Percentiles rank a stretch among this genome's conserved stretches.
Conservation (phyloP, 1,140 invertebrate species). For the Lepidurus arcticus region DNA sequence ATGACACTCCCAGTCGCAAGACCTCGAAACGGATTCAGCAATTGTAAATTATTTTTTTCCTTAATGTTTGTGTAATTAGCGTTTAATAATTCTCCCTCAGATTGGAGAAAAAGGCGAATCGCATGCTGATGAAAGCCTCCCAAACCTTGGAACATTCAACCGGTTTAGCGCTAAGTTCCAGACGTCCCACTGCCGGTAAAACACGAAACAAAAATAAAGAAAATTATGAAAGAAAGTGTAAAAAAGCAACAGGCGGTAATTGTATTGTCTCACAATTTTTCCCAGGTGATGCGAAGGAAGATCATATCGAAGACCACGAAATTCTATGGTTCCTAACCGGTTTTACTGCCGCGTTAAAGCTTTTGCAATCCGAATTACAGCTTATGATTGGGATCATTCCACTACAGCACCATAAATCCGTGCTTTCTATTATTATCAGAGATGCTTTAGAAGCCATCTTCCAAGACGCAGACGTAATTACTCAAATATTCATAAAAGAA, state of each 20-base stretch:
- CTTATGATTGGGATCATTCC: slow-evolving; percentile 80
- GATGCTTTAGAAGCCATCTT: slow-evolving; percentile 79
- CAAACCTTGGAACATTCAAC: slow-evolving; percentile 70
- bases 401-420: slow-evolving; percentile 65
- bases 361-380: slow-evolving; percentile 80
- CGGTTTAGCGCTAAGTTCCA: slow-evolving; percentile 56
- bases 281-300: slow-evolving; percentile 51
- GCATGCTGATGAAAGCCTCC: slow-evolving; percentile 75
- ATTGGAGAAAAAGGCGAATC: slow-evolving; percentile 77
- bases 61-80: slow-evolving; percentile 34
- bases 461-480: slow-evolving; percentile 70
- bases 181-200: slow-evolving; percentile 41
- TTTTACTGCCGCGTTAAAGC: slow-evolving; percentile 74
- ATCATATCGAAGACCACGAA: slow-evolving; percentile 69
- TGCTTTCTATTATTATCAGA: slow-evolving; percentile 77
- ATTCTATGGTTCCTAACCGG: slow-evolving; percentile 81
- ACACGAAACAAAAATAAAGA: neutral
- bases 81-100: slow-evolving; percentile 42
- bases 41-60: slow-evolving; percentile 50
- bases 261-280: slow-evolving; percentile 28
- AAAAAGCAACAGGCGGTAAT: neutral
- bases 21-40: slow-evolving; percentile 55
- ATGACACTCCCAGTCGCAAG: slow-evolving; percentile 53
- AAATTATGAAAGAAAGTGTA: neutral
- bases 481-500: neutral